phyloP scores from a whole-genome alignment of 2,113 vertebrate genomes.

The Athene noctua region DNA sequence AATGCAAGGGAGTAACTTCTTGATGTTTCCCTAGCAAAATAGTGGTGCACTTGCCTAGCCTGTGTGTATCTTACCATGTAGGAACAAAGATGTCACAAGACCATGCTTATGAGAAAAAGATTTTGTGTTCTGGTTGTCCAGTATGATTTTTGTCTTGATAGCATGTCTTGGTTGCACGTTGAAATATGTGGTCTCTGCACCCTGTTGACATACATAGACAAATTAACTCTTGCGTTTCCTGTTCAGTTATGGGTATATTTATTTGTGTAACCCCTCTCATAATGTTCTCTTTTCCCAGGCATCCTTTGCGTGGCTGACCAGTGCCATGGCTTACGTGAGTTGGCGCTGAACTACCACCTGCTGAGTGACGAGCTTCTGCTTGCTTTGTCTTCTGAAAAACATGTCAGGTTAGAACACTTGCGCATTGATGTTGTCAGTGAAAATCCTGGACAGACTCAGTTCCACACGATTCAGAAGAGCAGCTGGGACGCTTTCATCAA shows the following conservation, averaged over 20 bases:
- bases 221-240: neutral
- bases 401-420: conserved; percentile 92
- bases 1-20: neutral
- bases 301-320: conserved; percentile 91
- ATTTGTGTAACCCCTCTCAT: neutral
- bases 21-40: neutral
- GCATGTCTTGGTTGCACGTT: neutral
- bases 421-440: conserved; percentile 97
- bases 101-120: neutral
- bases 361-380: conserved; percentile 93
- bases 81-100: neutral
- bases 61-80: rapidly evolving
- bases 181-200: no score
- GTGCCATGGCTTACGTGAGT: conserved; percentile 91
- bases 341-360: conserved; percentile 94
- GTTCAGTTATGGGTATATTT: neutral
- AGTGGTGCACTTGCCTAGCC: rapidly evolving
- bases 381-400: conserved; percentile 93
- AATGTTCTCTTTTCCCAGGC: conserved; percentile 59
- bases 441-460: conserved; percentile 91
- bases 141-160: neutral
- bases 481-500: conserved; percentile 98
- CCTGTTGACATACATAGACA: neutral
- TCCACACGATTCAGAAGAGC: conserved; percentile 94
- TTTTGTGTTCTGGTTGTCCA: neutral